Percentiles rank a stretch among this genome's conserved stretches.
Conservation (phyloP, 2,888 invertebrate genomes). For the Calliphora vomitoria region DNA sequence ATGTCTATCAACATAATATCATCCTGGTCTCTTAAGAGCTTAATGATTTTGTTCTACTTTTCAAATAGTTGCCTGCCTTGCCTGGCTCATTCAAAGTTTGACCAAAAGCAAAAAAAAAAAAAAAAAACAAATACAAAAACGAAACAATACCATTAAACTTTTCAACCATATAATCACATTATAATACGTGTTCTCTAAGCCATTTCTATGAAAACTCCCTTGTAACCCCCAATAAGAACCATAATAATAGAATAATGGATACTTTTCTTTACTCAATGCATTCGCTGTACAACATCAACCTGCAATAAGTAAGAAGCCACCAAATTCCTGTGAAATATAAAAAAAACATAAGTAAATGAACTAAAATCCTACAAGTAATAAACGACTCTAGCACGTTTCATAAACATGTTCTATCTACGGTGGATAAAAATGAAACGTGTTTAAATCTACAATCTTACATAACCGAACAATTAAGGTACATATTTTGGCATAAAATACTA, state of each 20-base stretch:
- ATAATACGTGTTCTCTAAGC: conserved; percentile 28
- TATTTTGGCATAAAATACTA: conserved; percentile 20
- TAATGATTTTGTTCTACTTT: conserved; percentile 25
- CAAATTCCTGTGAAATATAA: conserved; percentile 23
- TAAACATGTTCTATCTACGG: conserved; percentile 74
- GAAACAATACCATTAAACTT: conserved; percentile 17
- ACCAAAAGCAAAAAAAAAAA: neutral
- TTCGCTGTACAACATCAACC: conserved; percentile 9
- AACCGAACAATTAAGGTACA: conserved; percentile 31
- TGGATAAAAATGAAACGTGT: conserved; percentile 57
- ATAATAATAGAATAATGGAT: conserved; percentile 43
- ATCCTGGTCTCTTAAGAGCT: neutral
- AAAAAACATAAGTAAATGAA: neutral
- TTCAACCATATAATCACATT: conserved; percentile 48
- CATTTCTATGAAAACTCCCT: neutral
- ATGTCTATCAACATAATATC: conserved; percentile 21
- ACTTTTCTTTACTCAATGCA: conserved; percentile 13
- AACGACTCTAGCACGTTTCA: conserved; percentile 72
- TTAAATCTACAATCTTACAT: conserved; percentile 23
- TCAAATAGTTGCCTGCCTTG: neutral
- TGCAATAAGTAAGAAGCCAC: conserved; percentile 28
- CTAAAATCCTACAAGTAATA: conserved; percentile 61
- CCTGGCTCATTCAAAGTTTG: neutral
- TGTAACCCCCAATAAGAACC: conserved; percentile 33
- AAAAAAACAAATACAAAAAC: neutral